phyloP scores from a whole-genome alignment of 1,140 invertebrate genomes.

The Prorops nasuta region DNA sequence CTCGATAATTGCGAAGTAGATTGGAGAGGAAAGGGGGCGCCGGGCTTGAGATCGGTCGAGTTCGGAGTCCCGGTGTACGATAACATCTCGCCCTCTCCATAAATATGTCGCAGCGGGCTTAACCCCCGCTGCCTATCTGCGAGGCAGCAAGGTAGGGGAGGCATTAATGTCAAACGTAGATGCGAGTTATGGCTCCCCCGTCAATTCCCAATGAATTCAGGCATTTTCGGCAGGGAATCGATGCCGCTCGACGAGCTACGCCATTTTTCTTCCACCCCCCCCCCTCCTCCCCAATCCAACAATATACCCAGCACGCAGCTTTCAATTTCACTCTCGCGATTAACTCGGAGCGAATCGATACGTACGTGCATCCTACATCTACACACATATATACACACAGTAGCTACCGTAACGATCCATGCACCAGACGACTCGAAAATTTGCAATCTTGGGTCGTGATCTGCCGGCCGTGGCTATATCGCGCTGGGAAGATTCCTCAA shows the following conservation, averaged over 20 bases:
- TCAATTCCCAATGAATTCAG: conserved; percentile 59
- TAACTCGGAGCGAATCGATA: too few relatives aligned
- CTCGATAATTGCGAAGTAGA: conserved; percentile 56
- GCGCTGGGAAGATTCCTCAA: too few relatives aligned
- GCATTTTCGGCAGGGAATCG: conserved; percentile 54
- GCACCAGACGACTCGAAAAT: neutral
- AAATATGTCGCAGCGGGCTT: conserved; percentile 53
- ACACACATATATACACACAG: too few relatives aligned
- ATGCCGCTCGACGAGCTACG: conserved; percentile 39
- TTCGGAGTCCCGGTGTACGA: conserved; percentile 42
- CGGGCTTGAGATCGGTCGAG: conserved; percentile 52
- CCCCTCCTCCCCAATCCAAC: neutral
- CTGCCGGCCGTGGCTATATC: too few relatives aligned
- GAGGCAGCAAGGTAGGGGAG: conserved; percentile 47
- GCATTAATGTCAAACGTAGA: conserved; percentile 57
- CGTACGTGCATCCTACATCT: too few relatives aligned
- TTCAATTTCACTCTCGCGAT: too few relatives aligned
- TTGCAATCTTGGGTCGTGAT: too few relatives aligned
- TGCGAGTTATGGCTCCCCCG: conserved; percentile 57
- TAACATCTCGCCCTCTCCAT: conserved; percentile 49
- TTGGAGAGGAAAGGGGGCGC: conserved; percentile 13
- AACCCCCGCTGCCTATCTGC: conserved; percentile 44
- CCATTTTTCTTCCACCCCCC: conserved; percentile 3
- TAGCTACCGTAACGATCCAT: neutral
- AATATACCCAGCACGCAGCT: too few relatives aligned